These are phyloP conservation scores for Onchidella celtica DNA, from an alignment of 2,888 invertebrate genomes.

Conservation along the genomic window DNA sequence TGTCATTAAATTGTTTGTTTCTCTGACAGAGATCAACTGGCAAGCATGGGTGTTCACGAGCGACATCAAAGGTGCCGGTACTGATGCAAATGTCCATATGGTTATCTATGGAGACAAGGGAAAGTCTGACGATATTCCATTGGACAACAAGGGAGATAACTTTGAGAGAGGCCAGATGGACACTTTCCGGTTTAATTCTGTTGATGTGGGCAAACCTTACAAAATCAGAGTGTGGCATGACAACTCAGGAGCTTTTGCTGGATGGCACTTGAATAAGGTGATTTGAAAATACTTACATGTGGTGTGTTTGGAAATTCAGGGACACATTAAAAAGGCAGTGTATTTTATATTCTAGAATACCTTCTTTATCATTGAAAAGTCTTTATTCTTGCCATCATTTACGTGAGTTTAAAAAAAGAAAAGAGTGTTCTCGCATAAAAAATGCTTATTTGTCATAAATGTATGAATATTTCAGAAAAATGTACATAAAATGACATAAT, in stretches of 20 bases:
- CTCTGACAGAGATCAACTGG: constrained; percentile 75
- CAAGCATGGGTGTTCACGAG: constrained; percentile 76
- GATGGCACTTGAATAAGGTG: constrained; percentile 80
- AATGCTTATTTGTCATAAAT: too few relatives aligned
- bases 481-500: too few relatives aligned
- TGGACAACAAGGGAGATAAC: constrained; percentile 77
- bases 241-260: constrained; percentile 74
- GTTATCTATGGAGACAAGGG: constrained; percentile 79
- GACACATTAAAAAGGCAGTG: too few relatives aligned
- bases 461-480: too few relatives aligned
- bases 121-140: constrained; percentile 77
- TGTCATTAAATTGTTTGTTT: too few relatives aligned
- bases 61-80: constrained; percentile 77
- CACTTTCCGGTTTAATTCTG: constrained; percentile 76
- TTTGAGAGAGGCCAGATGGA: constrained; percentile 79
- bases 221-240: constrained; percentile 80
- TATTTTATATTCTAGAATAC: too few relatives aligned
- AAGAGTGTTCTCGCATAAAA: too few relatives aligned
- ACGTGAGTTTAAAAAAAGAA: too few relatives aligned
- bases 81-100: constrained; percentile 78
- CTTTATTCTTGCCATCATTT: too few relatives aligned
- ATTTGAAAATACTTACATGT: too few relatives aligned
- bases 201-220: constrained; percentile 77
- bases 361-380: too few relatives aligned
- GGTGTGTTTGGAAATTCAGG: too few relatives aligned